Conservation (phyloP, 2,797 vertebrate species). For the Clarias fuscus region DNA sequence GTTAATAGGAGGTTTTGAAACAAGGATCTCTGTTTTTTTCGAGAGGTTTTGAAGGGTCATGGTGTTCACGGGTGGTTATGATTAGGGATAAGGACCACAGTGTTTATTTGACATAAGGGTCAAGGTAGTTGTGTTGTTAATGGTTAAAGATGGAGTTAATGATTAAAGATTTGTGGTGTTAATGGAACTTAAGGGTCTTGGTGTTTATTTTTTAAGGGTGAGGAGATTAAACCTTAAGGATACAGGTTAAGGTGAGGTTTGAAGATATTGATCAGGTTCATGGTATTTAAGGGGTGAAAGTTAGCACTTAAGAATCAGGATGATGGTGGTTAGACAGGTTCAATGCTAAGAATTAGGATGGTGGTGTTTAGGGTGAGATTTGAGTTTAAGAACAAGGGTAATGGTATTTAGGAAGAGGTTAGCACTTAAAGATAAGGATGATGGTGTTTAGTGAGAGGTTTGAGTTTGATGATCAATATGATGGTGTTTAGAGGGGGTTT, state of each 20-base stretch:
- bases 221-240: not conserved
- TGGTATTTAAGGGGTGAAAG: not conserved
- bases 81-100: not conserved
- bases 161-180: not conserved
- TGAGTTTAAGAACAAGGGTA: not conserved
- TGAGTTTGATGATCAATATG: not conserved
- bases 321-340: not conserved
- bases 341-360: not conserved
- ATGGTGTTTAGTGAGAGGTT: not conserved
- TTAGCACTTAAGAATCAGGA: not conserved
- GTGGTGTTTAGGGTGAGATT: not conserved
- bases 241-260: not conserved
- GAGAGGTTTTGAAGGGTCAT: not conserved
- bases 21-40: not conserved
- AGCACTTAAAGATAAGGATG: too few relatives aligned
- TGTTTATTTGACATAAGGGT: not conserved
- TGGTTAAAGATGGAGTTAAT: not conserved
- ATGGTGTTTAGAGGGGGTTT: not conserved
- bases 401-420: not conserved
- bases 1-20: not conserved
- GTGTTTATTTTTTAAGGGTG: too few relatives aligned
- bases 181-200: too few relatives aligned
- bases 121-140: not conserved
- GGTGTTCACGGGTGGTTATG: too few relatives aligned
- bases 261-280: not conserved